These are phyloP conservation scores for Crematogaster levior DNA, from an alignment of 2,888 invertebrate genomes.

Conservation along the genomic window DNA sequence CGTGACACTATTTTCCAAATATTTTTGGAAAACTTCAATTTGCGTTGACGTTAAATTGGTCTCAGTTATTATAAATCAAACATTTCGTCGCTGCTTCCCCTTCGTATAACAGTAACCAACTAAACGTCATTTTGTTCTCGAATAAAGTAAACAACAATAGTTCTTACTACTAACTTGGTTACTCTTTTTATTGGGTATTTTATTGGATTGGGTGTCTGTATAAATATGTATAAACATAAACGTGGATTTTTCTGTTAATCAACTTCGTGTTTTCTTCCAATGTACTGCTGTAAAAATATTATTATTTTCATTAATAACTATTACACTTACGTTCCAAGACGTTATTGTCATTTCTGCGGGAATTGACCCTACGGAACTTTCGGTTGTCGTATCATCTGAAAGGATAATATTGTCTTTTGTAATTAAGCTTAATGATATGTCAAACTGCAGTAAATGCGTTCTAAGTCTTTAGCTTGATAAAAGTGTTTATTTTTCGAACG, in stretches of 20 bases:
- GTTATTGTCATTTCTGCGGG: conserved; percentile 71
- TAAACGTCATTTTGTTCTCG: background rate
- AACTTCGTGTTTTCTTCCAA: background rate
- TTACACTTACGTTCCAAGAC: conserved; percentile 71
- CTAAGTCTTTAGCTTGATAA: background rate
- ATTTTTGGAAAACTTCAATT: background rate
- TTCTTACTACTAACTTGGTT: conserved; percentile 9
- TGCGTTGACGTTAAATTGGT: background rate
- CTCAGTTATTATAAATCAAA: background rate
- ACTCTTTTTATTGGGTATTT: background rate
- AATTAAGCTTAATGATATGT: conserved; percentile 30
- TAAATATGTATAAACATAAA: background rate
- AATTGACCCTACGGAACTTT: conserved; percentile 26
- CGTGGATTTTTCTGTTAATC: background rate
- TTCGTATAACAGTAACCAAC: background rate
- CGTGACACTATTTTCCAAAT: background rate
- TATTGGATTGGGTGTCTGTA: background rate
- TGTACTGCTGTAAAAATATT: background rate
- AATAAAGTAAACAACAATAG: conserved; percentile 11
- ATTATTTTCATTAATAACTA: too few relatives aligned
- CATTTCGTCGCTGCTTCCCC: background rate
- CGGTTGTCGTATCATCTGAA: conserved; percentile 21
- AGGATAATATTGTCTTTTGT: conserved; percentile 26
- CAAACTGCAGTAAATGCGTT: background rate
- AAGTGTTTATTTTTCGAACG: background rate